Base-by-base conservation (phyloP, 1,140 invertebrate species). In the Habropoda laboriosa region DNA sequence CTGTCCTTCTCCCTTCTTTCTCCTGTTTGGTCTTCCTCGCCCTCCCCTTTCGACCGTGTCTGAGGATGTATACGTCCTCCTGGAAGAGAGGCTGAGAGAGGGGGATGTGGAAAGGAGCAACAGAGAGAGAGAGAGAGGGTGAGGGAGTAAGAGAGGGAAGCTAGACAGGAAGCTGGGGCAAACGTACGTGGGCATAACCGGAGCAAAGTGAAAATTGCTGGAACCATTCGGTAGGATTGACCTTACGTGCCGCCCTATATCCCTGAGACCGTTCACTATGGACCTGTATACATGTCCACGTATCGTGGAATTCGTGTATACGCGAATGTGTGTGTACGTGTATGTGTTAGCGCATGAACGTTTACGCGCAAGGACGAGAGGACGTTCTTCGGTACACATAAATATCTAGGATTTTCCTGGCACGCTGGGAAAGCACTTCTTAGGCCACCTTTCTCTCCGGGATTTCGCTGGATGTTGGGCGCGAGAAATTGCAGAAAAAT, bases 131-230 rank as follows among this genome's bases (percentile, higher is more conserved):
- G 55, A 40, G 21, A 12, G 45, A 18, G 30, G 1, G 5, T 18
- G 16, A 58, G 53, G 24, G 24, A 24, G 16, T 55, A 24, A 10
- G 53, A 74, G 73, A 53, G 71, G 78, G 80, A 73, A 76, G 38
- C 16, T 58, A 67, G 32, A 79, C 45, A 63, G 30, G 74, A n/a
- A 60, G 73, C 66, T 58, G 71, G 71, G 55, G 64, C 57, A 80
- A 85, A 85, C 80, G 79, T 83, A 83, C 72, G 82, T 81, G 77
- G 78, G 80, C 74, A 83, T 85, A 89, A 89, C 77, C 85, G 68
- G 82, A 85, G 83, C 78, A 79, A 89, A 89, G 87, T 89, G 89
- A 89, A 90, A 89, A 90, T 90, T 89, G 88, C 85, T 88, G 75
- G 76, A 82, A 81, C 86, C 81, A 87, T 90, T 89, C 67, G 51